Percentiles rank a stretch among this genome's conserved stretches.
Conservation (phyloP, 2,888 invertebrate species). For the Synergus japonicus region DNA sequence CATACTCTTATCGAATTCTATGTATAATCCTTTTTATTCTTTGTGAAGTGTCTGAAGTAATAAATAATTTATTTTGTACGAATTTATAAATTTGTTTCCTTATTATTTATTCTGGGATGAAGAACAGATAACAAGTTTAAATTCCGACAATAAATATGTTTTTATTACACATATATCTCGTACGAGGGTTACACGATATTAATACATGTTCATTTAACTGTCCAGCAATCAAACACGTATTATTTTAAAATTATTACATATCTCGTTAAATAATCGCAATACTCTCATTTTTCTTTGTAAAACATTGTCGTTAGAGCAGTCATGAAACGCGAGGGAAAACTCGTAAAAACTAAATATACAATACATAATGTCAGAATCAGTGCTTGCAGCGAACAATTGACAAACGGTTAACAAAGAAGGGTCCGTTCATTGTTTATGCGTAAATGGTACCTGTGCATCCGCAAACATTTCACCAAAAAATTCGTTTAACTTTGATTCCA, state of each 20-base stretch:
- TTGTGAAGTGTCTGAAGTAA: background rate
- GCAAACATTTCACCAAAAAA: constrained; percentile 38
- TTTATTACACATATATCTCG: constrained; percentile 78
- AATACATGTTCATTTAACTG: constrained; percentile 78
- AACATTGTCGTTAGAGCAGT: constrained; percentile 62
- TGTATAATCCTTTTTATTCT: constrained; percentile 9
- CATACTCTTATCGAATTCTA: background rate
- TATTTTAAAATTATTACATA: constrained; percentile 70
- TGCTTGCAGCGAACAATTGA: constrained; percentile 48
- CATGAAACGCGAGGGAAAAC: constrained; percentile 59
- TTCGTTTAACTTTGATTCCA: constrained; percentile 23
- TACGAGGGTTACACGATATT: constrained; percentile 77
- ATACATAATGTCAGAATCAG: constrained; percentile 46
- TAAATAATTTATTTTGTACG: constrained; percentile 33
- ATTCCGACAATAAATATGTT: constrained; percentile 77
- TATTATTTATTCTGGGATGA: background rate
- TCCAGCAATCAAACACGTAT: constrained; percentile 78
- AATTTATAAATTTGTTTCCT: background rate
- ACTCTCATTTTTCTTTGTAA: constrained; percentile 59
- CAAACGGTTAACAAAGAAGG: constrained; percentile 44
- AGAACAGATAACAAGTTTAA: background rate
- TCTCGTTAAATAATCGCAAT: constrained; percentile 67
- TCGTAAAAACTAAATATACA: constrained; percentile 44
- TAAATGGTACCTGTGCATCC: constrained; percentile 52
- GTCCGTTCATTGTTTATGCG: constrained; percentile 30